phyloP scores from a whole-genome alignment of 2,113 vertebrate genomes.

The Hipposideros armiger region DNA sequence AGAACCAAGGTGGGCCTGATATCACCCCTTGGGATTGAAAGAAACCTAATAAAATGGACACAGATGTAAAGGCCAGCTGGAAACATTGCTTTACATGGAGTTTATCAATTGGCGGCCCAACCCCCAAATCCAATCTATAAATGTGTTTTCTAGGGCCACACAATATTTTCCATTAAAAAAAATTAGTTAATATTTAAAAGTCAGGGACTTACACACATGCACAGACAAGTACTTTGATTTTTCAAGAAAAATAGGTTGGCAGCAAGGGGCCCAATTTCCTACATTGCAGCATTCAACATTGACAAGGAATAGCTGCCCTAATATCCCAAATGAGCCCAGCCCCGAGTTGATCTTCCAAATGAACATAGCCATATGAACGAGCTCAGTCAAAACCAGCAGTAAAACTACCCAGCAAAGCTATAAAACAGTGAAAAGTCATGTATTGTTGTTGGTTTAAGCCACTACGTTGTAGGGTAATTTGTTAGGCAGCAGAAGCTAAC shows the following conservation, averaged over 20 bases:
- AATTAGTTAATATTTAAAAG: conserved; percentile 47
- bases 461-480: neutral
- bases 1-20: neutral
- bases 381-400: neutral
- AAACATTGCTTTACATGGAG: neutral
- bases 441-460: neutral
- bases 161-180: conserved; percentile 21
- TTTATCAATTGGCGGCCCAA: neutral
- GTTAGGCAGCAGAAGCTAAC: neutral
- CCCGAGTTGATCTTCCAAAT: neutral
- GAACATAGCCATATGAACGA: neutral
- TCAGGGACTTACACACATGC: neutral
- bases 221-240: neutral
- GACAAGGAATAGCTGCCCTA: neutral
- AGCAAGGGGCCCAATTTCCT: neutral
- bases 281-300: neutral
- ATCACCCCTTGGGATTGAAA: neutral
- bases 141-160: neutral
- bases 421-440: neutral
- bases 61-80: neutral
- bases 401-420: neutral
- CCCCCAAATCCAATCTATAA: neutral
- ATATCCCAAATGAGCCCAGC: neutral
- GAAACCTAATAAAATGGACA: neutral
- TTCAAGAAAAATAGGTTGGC: neutral